phyloP scores from a whole-genome alignment of 2,888 invertebrate species.

The Phymatocera aterrima region DNA sequence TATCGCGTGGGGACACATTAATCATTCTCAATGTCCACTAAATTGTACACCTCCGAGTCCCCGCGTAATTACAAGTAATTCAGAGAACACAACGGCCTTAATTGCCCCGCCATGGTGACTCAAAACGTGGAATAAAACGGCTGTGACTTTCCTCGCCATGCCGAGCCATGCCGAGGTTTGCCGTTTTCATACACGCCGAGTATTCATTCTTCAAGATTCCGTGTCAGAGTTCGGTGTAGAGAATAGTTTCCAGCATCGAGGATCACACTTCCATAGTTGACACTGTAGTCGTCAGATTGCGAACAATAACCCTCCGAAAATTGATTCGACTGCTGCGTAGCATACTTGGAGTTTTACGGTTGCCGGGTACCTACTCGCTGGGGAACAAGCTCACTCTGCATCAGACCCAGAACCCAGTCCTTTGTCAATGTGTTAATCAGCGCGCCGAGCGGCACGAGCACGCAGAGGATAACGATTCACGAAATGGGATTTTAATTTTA shows the following conservation, averaged over 20 bases:
- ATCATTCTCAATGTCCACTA: constrained; percentile 41
- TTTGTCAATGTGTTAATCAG: constrained; percentile 38
- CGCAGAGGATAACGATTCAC: background rate
- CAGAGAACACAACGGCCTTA: constrained; percentile 43
- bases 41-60: constrained; percentile 30
- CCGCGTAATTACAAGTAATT: constrained; percentile 44
- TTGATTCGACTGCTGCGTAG: background rate
- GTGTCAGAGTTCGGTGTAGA: background rate
- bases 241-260: background rate
- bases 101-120: constrained; percentile 13
- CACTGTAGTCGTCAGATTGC: background rate
- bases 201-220: background rate
- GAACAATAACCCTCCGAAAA: background rate
- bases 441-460: background rate
- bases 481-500: constrained; percentile 42
- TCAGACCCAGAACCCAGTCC: background rate
- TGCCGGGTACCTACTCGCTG: too few species aligned
- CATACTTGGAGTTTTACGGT: background rate
- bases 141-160: background rate
- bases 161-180: background rate
- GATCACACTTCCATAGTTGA: background rate
- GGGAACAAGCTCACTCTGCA: background rate
- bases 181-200: background rate
- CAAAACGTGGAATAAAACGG: constrained; percentile 22
- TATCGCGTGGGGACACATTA: constrained; percentile 40